These are phyloP conservation scores for Philaethria dido DNA, from an alignment of 2,888 invertebrate species.

Conservation along the genomic window DNA sequence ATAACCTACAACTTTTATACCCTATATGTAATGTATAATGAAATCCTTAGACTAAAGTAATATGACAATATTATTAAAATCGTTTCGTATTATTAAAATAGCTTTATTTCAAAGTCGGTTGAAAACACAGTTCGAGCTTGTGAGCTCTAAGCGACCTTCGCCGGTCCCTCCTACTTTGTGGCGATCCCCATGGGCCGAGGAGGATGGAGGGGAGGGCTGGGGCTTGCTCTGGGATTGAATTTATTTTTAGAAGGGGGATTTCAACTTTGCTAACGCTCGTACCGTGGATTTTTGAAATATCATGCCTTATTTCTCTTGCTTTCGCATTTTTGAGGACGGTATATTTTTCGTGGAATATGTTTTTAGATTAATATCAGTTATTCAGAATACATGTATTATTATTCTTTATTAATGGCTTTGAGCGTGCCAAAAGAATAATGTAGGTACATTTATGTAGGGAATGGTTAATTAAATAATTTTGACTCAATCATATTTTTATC, in stretches of 20 bases:
- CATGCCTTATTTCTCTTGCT: neutral
- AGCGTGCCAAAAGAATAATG: too few species aligned
- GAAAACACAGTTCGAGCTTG: conserved; percentile 30
- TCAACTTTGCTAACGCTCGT: conserved; percentile 46
- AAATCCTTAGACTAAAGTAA: neutral
- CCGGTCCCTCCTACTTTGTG: conserved; percentile 62
- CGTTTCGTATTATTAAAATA: neutral
- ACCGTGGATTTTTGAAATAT: conserved; percentile 9
- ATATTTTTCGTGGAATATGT: neutral
- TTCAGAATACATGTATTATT: neutral
- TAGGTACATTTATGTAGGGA: too few species aligned
- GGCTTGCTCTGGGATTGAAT: conserved; percentile 66
- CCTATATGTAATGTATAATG: neutral
- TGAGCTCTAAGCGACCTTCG: conserved; percentile 58
- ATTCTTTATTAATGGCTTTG: too few species aligned
- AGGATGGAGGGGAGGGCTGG: conserved; percentile 48
- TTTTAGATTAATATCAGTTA: neutral
- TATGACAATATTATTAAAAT: neutral
- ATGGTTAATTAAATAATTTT: too few species aligned
- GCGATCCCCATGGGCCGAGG: conserved; percentile 67
- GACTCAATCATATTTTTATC: too few species aligned
- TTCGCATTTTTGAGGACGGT: neutral
- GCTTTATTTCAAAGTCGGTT: conserved; percentile 23
- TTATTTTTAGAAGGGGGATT: conserved; percentile 65
- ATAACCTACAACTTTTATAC: neutral